Conservation (phyloP, 2,888 invertebrate genomes). For the Dione juno region DNA sequence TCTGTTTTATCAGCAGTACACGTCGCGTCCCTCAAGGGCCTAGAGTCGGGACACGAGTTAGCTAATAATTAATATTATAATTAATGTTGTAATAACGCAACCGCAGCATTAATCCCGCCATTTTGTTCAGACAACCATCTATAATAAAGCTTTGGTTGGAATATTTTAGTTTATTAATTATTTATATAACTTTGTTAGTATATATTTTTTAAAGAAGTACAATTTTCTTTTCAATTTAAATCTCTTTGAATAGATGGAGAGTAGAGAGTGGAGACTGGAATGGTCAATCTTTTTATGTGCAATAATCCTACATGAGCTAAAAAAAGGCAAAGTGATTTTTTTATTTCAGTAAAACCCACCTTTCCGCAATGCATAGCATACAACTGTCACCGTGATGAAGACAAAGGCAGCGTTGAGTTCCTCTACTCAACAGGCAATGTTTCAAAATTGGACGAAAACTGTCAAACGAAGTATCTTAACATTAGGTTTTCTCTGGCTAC, state of each 20-base stretch:
- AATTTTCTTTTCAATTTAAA: background rate
- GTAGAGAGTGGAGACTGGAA: background rate
- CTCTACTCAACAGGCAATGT: no score
- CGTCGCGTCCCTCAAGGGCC: conserved; percentile 59
- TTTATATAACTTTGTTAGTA: background rate
- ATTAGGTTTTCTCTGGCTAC: no score
- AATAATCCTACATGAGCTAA: no score
- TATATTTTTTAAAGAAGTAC: background rate
- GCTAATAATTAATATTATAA: conserved; percentile 83
- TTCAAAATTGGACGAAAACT: no score
- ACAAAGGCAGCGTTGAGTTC: no score
- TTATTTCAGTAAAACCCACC: no score
- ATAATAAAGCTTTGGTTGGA: conserved; percentile 47
- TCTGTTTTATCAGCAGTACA: conserved; percentile 51
- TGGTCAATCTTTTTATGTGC: no score
- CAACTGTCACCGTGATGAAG: no score
- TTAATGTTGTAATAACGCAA: conserved; percentile 75
- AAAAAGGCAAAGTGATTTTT: no score
- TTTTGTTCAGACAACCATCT: conserved; percentile 46
- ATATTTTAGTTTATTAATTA: conserved; percentile 39
- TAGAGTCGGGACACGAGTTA: conserved; percentile 66
- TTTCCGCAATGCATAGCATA: no score
- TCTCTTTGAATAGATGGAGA: background rate
- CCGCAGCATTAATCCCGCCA: conserved; percentile 57
- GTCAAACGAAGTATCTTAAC: no score